phyloP scores from a whole-genome alignment of 2,888 invertebrate genomes.

The Euspilapteryx auroguttella region DNA sequence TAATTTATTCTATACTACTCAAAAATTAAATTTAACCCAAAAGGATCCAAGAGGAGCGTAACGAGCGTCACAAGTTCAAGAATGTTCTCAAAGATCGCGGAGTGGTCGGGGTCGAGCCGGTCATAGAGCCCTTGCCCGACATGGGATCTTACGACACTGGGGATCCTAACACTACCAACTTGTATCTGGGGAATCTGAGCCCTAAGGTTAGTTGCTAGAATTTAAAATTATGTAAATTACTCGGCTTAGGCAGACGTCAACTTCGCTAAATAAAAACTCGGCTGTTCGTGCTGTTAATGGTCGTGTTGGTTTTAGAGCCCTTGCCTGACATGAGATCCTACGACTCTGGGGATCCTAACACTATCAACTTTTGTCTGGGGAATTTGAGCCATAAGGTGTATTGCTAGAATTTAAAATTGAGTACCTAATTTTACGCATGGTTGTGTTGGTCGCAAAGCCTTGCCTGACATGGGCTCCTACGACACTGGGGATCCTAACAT shows the following conservation, averaged over 20 bases:
- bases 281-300: conserved; percentile 25
- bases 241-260: no score
- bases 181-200: conserved; percentile 96
- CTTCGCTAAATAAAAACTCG: no score
- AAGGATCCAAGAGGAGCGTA: conserved; percentile 97
- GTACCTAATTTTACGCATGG: no score
- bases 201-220: no score
- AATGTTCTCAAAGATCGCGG: conserved; percentile 64
- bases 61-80: conserved; percentile 92
- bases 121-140: conserved; percentile 46
- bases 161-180: conserved; percentile 96
- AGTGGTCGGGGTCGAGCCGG: conserved; percentile 24
- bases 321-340: conserved; percentile 75
- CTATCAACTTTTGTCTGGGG: conserved; percentile 96
- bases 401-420: no score
- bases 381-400: conserved; percentile 98
- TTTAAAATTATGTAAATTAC: no score
- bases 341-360: conserved; percentile 95
- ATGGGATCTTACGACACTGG: conserved; percentile 89
- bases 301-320: conserved; percentile 24
- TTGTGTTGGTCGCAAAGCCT: conserved; percentile 32
- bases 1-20: no score
- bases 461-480: conserved; percentile 73
- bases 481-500: conserved; percentile 97
- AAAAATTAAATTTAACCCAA: no score